phyloP scores from a whole-genome alignment of 2,797 vertebrate genomes.

The Peromyscus eremicus region DNA sequence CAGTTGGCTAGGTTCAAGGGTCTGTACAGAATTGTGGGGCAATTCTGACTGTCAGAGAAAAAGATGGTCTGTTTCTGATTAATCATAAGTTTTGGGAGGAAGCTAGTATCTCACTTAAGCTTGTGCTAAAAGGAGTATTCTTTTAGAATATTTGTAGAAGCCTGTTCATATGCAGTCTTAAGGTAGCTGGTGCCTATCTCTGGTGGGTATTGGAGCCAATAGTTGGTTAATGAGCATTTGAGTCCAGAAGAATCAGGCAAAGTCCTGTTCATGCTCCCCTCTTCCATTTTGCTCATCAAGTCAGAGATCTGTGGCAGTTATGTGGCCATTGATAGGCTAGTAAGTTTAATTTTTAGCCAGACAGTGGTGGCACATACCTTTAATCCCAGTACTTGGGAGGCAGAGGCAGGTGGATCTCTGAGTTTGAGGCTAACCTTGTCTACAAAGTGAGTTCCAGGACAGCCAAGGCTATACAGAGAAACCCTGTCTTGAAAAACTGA shows the following conservation, averaged over 20 bases:
- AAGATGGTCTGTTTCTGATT: not conserved
- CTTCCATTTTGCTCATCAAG: not conserved
- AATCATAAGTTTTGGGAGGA: not conserved
- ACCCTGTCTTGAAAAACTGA: not conserved
- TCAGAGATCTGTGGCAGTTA: not conserved
- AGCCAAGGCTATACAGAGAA: not conserved
- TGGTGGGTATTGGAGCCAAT: not conserved
- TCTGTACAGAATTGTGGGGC: not conserved
- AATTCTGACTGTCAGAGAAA: not conserved
- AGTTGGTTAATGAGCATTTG: not conserved
- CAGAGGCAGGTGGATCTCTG: not conserved
- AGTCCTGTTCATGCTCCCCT: not conserved
- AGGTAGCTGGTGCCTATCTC: not conserved
- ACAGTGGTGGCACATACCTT: not conserved
- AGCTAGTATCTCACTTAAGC: not conserved
- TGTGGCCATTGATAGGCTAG: not conserved
- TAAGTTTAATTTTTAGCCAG: not conserved
- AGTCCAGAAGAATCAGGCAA: not conserved
- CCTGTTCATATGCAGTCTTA: rapidly evolving
- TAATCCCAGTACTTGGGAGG: not conserved
- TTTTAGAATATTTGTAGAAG: too few relatives aligned
- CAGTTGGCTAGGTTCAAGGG: not conserved
- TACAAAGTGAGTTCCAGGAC: not conserved
- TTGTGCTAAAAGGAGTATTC: not conserved
- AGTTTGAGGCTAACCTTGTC: not conserved